Conservation (phyloP, 2,888 invertebrate species). For the Halocaridina rubra region DNA sequence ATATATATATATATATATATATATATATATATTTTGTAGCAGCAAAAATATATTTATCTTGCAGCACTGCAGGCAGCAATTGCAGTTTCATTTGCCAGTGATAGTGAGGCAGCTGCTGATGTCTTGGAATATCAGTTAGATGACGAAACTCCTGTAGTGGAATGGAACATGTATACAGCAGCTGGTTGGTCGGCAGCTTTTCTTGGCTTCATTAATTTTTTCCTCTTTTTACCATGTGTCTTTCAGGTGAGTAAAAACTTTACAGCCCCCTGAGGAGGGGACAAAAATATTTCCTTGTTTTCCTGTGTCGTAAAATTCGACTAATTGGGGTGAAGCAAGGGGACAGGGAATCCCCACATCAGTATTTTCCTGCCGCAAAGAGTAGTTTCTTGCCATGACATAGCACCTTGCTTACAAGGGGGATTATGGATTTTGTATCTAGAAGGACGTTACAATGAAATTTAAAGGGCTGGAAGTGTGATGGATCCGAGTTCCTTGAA, state of each 20-base stretch:
- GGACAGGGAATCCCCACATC: too few species aligned
- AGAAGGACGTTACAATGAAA: too few species aligned
- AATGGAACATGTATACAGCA: conserved; percentile 88
- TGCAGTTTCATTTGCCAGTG: conserved; percentile 70
- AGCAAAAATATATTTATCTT: too few species aligned
- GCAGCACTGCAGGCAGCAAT: conserved; percentile 82
- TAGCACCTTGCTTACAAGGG: too few species aligned
- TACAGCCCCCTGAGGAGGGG: too few species aligned
- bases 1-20: background rate
- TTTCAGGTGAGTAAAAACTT: background rate
- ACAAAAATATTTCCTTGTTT: too few species aligned
- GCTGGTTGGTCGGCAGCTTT: conserved; percentile 86
- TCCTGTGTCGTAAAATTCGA: background rate
- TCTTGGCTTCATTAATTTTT: conserved; percentile 79
- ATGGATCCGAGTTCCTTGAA: too few species aligned
- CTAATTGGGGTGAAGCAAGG: too few species aligned
- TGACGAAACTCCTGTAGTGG: conserved; percentile 74
- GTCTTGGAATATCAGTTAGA: conserved; percentile 73
- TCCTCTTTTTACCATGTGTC: conserved; percentile 78
- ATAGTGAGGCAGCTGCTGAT: background rate
- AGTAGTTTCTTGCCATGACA: too few species aligned
- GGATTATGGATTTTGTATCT: too few species aligned
- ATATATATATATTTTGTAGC: background rate
- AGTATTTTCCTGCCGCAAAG: too few species aligned
- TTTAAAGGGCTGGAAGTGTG: too few species aligned